phyloP scores from a whole-genome alignment of 1,140 invertebrate species.

The Drosophila sechellia region DNA sequence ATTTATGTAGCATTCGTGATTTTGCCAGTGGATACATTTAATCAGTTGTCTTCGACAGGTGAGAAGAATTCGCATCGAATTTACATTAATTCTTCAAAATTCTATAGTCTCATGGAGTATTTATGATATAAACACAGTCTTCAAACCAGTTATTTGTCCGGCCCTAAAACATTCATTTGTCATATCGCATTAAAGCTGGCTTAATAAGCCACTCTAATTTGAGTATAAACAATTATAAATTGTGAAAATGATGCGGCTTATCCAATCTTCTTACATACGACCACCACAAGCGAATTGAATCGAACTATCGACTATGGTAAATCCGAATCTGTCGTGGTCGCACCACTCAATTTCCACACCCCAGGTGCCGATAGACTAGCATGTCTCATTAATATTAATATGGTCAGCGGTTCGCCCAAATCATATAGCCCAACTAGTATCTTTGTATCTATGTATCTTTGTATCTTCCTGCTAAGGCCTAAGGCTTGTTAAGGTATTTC shows the following conservation, averaged over 20 bases:
- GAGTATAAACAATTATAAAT: constrained; percentile 45
- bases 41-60: neutral
- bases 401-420: constrained; percentile 30
- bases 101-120: constrained; percentile 4
- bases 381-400: constrained; percentile 80
- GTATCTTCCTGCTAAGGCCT: constrained; percentile 21
- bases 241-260: constrained; percentile 43
- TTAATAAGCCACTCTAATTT: constrained; percentile 41
- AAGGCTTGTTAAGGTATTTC: constrained; percentile 14
- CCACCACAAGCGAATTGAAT: constrained; percentile 23
- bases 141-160: neutral
- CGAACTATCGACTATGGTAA: constrained; percentile 51
- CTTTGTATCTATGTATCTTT: constrained; percentile 26
- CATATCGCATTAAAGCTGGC: constrained; percentile 8
- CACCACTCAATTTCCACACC: constrained; percentile 56
- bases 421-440: constrained; percentile 12
- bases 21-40: neutral
- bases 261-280: constrained; percentile 12
- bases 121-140: constrained; percentile 22
- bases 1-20: neutral
- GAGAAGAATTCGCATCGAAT: constrained; percentile 17
- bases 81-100: constrained; percentile 16
- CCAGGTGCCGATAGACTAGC: constrained; percentile 70
- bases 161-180: constrained; percentile 17
- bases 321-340: constrained; percentile 12